Evolutionary conservation across 2,113 vertebrate genomes (phyloP), one percentile per base, ranked within the genome.

Genomic region (Platycercus adscitus): DNA sequence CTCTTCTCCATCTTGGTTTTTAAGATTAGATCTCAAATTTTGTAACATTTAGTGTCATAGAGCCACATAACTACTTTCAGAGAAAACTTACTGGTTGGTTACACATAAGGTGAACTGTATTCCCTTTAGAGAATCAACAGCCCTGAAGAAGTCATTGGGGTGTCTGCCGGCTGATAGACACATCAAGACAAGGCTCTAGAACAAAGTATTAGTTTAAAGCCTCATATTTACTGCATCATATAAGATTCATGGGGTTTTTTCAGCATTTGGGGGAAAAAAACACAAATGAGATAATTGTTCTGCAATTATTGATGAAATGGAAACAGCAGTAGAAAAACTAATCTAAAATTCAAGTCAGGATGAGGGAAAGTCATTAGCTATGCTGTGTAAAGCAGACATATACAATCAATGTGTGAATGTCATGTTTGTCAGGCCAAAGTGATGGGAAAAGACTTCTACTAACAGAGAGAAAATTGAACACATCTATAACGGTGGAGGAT

Each of bases 401-500:
- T n/a, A 93, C 94, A 94, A 95, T 95, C 94, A 94, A 95, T 72
- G 93, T 90, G 95, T 95, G 95, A 96, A 97, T 87, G 94, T 94
- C 96, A 97, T 46, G 81, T 97, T 96, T 96, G 93, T 94, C 94
- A 91, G 93, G 68, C 87, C 91, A 97, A 94, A 95, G 93, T 91
- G 95, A 97, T 96, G 95, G 95, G 88, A 94, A 96, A 93, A 96
- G 90, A 93, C 92, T 97, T 89, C 85, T 94, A 43, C 86, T 94
- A 89, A 96, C 84, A 91, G 95, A 81, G 72, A 94, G 93, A 96
- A 97, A 96, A 96, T 95, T 96, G 91, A 96, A 92, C 91, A 91
- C 91, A 97, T 97, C 94, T 94, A 93, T 96, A 95, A 95, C 35
- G 10, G 91, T 50, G 75, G 86, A 96, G 85, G 93, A 92, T 95